Conservation (phyloP, 1,140 invertebrate genomes). For the Drosophila erecta region DNA sequence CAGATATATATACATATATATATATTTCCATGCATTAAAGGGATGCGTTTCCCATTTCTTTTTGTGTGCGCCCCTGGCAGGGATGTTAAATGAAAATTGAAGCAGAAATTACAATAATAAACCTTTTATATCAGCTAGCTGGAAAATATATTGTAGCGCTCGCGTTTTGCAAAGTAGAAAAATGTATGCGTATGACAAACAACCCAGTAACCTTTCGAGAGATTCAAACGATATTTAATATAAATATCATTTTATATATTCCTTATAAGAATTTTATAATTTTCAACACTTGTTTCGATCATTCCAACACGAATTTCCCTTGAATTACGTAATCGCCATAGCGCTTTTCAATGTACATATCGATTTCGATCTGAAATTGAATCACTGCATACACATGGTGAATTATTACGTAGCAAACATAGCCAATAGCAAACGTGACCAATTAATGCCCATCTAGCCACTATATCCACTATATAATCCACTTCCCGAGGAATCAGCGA, state of each 20-base stretch:
- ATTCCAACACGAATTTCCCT: conserved; percentile 6
- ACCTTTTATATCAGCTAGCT: conserved; percentile 1
- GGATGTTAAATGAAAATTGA: conserved; percentile 28
- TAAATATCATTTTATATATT: too few relatives aligned
- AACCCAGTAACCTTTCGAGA: neutral
- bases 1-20: neutral
- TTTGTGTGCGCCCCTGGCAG: neutral
- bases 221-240: neutral
- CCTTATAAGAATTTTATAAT: neutral
- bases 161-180: too few relatives aligned
- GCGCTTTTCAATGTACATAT: neutral
- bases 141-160: too few relatives aligned
- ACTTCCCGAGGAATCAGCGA: conserved; percentile 12
- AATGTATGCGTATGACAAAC: neutral
- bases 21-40: conserved; percentile 20
- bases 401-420: neutral
- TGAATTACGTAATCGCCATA: conserved; percentile 23
- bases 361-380: conserved; percentile 27
- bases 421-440: conserved; percentile 27
- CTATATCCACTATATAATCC: neutral
- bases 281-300: conserved; percentile 1
- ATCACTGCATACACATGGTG: conserved; percentile 14
- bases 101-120: conserved; percentile 18
- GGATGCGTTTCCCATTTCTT: neutral
- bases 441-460: conserved; percentile 34